Evolutionary conservation across 2,888 invertebrate genomes (phyloP).

Genomic region (Allygus modestus): DNA sequence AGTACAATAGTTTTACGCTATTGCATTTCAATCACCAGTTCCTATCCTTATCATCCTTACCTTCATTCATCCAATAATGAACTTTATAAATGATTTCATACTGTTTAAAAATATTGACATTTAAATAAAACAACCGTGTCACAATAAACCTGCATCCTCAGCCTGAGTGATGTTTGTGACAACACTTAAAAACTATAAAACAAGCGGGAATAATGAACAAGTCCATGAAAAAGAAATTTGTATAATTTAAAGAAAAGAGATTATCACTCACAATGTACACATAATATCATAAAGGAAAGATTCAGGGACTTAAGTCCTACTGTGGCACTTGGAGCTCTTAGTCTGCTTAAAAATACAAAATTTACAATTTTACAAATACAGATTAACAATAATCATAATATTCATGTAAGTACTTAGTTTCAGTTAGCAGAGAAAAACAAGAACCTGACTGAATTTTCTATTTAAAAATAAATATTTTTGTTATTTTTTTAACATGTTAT

Average conservation of each 20-base stretch:
- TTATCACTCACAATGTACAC: slow-evolving; percentile 35
- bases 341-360: slow-evolving; percentile 46
- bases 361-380: slow-evolving; percentile 34
- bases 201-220: background rate
- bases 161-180: no score
- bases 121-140: no score
- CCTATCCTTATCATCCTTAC: no score
- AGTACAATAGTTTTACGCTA: no score
- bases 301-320: background rate
- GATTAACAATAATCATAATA: background rate
- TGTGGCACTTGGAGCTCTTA: slow-evolving; percentile 45
- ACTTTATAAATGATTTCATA: no score
- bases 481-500: no score
- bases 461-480: no score
- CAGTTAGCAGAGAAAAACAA: slow-evolving; percentile 47
- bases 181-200: no score
- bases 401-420: slow-evolving; percentile 47
- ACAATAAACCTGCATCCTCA: no score
- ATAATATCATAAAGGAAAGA: slow-evolving; percentile 36
- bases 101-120: no score
- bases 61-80: no score
- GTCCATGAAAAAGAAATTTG: slow-evolving; percentile 16
- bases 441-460: background rate
- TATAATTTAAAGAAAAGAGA: slow-evolving; percentile 49
- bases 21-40: no score